Base-by-base conservation (phyloP, 2,113 vertebrate genomes). In the Symphodus melops region DNA sequence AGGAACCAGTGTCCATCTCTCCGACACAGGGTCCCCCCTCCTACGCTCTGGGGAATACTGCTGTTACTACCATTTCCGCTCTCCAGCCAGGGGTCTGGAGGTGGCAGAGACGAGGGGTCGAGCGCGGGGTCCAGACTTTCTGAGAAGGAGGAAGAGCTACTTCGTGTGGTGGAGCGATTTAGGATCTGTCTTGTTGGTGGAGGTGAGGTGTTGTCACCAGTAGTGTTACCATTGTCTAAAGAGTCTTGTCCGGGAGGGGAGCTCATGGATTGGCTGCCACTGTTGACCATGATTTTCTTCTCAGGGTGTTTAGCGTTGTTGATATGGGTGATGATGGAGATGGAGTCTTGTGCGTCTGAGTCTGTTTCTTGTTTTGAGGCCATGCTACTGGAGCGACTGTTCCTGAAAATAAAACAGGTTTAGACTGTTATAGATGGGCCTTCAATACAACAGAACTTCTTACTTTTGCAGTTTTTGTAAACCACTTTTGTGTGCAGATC, bases 1-100 rank as follows among this genome's bases (percentile, higher is more conserved):
- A 99, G 92, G 88, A 99, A 99, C 98, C 98, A 99, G 87, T 96
- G 97, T 42, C 98, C 98, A 0, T 99, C 98, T 65, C 97, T 93
- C 75, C 96, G 94, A 85, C 98, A 99, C 67, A 98, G 89, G 0
- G 93, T 86, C 0, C 88, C 89, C 25, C 94, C 96, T 33, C 85
- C 81, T 19, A 68, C 68, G 81, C 95, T 83, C 19, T 83, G 87
- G 0, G 94, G 87, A 68, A 87, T 92, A 0, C 94, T 91, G 0
- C 92, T 94, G 0, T 90, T 93, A 20, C 80, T 92, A 28, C 92
- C 96, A 59, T 94, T 97, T 63, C 96, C 95, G 0, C 93, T 96
- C 92, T 99, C 98, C 3, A 99, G 95, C 97, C 98, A 99, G 69
- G 98, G 98, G 83, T 99, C 98, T 0, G 98, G 98, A 7, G 98